Conservation (phyloP, 2,113 vertebrate genomes). For the Callithrix jacchus region DNA sequence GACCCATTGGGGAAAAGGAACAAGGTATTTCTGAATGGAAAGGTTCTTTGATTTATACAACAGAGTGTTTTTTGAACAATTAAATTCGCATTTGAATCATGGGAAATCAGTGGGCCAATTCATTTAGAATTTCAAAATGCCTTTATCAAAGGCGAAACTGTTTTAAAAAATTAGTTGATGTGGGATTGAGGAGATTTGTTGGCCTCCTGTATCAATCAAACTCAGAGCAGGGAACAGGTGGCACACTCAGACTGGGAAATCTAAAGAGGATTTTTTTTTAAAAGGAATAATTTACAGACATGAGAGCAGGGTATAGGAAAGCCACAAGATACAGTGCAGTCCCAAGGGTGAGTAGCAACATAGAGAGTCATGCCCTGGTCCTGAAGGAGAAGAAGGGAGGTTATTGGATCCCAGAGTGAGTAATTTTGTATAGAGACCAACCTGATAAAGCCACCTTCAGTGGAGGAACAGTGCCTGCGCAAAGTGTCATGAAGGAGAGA, state of each 20-base stretch:
- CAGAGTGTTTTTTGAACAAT: background rate
- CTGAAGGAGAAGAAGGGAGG: background rate
- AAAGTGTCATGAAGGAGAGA: background rate
- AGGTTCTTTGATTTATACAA: background rate
- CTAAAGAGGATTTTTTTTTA: background rate
- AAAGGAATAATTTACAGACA: background rate
- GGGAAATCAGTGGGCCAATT: background rate
- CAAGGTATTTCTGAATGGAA: background rate
- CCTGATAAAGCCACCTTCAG: background rate
- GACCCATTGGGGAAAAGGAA: background rate
- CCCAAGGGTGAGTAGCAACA: background rate
- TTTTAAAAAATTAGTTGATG: background rate
- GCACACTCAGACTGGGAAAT: background rate
- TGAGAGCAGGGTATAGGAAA: background rate
- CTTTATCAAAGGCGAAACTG: background rate
- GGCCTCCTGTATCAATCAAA: background rate
- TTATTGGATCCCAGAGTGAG: background rate
- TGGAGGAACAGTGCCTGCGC: background rate
- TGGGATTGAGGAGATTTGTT: background rate
- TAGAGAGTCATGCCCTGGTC: background rate
- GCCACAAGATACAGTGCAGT: background rate
- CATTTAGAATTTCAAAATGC: conserved; percentile 38
- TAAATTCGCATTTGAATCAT: conserved; percentile 25
- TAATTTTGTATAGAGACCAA: background rate
- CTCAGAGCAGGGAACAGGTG: background rate